Evolutionary conservation across 2,797 vertebrate species (phyloP).

Genomic region (Poecilia gillii): DNA sequence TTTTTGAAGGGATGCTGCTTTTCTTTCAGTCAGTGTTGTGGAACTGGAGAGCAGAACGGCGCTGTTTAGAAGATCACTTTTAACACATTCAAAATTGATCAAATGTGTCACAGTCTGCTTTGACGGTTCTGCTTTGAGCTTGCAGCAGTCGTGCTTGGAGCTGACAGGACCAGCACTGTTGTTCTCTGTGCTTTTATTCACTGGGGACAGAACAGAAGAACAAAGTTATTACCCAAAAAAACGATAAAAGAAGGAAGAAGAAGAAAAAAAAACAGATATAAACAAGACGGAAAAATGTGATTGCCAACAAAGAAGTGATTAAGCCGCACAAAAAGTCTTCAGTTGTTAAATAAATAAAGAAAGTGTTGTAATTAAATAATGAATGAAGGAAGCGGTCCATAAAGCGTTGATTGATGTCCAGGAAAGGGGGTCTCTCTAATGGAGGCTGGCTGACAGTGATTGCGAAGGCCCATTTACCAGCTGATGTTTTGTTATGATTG

Average conservation of each 20-base stretch:
- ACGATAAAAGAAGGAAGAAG: constrained; percentile 31
- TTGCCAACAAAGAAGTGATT: constrained; percentile 76
- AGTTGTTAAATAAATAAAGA: constrained; percentile 80
- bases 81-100: constrained; percentile 43
- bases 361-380: constrained; percentile 82
- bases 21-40: constrained; percentile 36
- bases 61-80: constrained; percentile 28
- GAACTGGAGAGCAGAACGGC: constrained; percentile 49
- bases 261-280: constrained; percentile 54
- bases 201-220: constrained; percentile 49
- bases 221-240: constrained; percentile 60
- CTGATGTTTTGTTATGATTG: constrained; percentile 99
- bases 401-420: constrained; percentile 94
- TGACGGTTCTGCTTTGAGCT: constrained; percentile 42
- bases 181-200: constrained; percentile 43
- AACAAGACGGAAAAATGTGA: constrained; percentile 72
- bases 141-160: constrained; percentile 24
- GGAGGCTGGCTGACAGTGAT: constrained; percentile 93
- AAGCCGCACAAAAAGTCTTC: constrained; percentile 72
- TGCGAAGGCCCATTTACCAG: constrained; percentile 90
- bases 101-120: constrained; percentile 48
- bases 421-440: constrained; percentile 90
- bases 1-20: constrained; percentile 51
- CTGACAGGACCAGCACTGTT: constrained; percentile 23
- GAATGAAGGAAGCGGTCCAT: constrained; percentile 80